These are phyloP conservation scores for Syncerus caffer DNA, from an alignment of 2,797 vertebrate species.

Conservation along the genomic window DNA sequence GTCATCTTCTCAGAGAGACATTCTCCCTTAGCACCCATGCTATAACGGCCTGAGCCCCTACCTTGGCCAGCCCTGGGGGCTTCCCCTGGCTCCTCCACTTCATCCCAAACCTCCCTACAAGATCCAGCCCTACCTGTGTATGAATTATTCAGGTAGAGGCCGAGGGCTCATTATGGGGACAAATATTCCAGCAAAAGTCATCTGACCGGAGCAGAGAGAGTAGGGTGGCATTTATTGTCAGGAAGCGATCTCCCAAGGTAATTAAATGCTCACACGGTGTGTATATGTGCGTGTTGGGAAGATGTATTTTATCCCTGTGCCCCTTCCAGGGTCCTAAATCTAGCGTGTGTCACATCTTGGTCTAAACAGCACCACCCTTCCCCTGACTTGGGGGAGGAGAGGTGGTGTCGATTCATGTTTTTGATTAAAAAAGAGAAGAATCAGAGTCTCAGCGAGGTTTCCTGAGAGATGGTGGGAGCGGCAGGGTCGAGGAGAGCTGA, in stretches of 20 bases:
- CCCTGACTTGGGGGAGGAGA: neutral
- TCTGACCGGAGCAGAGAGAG: slow-evolving; percentile 66
- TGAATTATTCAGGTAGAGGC: slow-evolving; percentile 78
- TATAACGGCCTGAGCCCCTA: neutral
- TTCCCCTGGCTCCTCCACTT: neutral
- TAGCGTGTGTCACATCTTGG: neutral
- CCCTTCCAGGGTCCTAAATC: neutral
- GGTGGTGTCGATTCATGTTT: slow-evolving; percentile 75
- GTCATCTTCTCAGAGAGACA: neutral
- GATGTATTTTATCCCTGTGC: neutral
- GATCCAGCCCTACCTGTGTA: slow-evolving; percentile 39
- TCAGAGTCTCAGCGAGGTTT: slow-evolving; percentile 59
- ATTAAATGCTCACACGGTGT: neutral
- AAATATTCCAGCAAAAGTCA: slow-evolving; percentile 75
- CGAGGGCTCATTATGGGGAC: slow-evolving; percentile 76
- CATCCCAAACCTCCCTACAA: neutral
- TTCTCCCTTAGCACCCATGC: too few species aligned
- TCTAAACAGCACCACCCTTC: neutral
- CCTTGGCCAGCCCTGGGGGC: neutral
- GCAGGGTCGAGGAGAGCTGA: slow-evolving; percentile 41
- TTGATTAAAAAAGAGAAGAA: slow-evolving; percentile 62
- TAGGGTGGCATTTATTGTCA: slow-evolving; percentile 56
- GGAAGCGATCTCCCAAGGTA: neutral
- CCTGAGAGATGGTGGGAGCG: slow-evolving; percentile 60
- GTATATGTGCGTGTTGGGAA: neutral